Evolutionary conservation across 2,113 vertebrate species (phyloP).

Genomic region (Choloepus hoffmanni): DNA sequence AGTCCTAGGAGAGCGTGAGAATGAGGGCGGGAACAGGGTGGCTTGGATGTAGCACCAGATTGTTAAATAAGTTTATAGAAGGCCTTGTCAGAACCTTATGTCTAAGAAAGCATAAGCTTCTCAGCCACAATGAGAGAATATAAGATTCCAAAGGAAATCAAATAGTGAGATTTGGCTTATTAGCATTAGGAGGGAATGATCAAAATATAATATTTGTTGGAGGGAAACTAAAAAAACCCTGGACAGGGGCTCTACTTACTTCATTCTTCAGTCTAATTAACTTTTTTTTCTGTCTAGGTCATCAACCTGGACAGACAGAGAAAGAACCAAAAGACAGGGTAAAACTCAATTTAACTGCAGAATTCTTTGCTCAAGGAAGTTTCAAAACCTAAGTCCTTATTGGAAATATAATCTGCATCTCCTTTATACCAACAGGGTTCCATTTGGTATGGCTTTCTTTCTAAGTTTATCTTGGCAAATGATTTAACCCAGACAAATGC

Average conservation of each 20-base stretch:
- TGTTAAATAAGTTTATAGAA: not conserved
- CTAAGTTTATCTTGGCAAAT: constrained; percentile 51
- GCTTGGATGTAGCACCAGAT: not conserved
- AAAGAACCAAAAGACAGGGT: constrained; percentile 21
- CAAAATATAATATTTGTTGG: not conserved
- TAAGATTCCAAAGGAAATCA: not conserved
- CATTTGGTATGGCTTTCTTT: not conserved
- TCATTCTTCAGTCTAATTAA: not conserved
- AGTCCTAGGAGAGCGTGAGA: not conserved
- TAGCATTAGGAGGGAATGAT: not conserved
- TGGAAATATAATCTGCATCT: not conserved
- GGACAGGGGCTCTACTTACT: not conserved
- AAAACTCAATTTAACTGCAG: not conserved
- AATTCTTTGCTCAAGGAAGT: not conserved
- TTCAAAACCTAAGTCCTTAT: not conserved
- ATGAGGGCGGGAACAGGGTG: not conserved
- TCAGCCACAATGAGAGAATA: not conserved
- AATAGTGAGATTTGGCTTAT: not conserved
- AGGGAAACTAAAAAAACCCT: not conserved
- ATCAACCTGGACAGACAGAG: not conserved
- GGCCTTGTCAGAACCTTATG: not conserved
- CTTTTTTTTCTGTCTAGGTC: not conserved
- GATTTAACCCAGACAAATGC: constrained; percentile 47
- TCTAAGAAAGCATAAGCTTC: not conserved
- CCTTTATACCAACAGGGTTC: not conserved